phyloP scores from a whole-genome alignment of 2,888 invertebrate species.

The Acanthosepion lycidas region DNA sequence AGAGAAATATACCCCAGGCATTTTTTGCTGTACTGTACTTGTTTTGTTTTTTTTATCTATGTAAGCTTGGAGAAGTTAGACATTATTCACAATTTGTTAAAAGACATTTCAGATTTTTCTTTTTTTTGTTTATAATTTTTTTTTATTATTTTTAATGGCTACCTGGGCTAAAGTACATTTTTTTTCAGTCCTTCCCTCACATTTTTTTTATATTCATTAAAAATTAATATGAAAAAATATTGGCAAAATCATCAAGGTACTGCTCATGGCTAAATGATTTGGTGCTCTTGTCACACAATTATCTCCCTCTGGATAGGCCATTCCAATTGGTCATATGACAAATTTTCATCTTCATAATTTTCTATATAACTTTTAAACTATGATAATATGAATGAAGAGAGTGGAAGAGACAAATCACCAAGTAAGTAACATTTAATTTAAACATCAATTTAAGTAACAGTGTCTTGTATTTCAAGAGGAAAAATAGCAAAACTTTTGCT shows the following conservation, averaged over 20 bases:
- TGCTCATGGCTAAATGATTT: not conserved
- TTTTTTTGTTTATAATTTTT: no score
- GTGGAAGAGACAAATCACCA: not conserved
- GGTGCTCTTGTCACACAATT: not conserved
- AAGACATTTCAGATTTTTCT: not conserved
- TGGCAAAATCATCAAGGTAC: not conserved
- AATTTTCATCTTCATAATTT: not conserved
- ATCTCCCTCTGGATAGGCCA: not conserved
- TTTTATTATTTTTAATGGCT: not conserved
- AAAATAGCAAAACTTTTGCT: no score
- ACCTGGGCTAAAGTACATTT: not conserved
- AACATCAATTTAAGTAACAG: not conserved
- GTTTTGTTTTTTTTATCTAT: not conserved
- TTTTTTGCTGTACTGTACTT: not conserved
- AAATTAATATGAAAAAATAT: not conserved
- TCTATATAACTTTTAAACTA: not conserved
- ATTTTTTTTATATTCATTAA: not conserved
- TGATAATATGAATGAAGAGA: not conserved
- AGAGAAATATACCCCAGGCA: not conserved
- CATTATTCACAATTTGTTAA: not conserved
- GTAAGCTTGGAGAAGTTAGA: not conserved
- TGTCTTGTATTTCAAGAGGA: not conserved
- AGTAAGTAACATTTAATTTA: not conserved
- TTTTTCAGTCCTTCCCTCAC: no score
- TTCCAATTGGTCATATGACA: not conserved